Percentiles rank a stretch among this genome's conserved stretches.
Conservation (phyloP, 2,797 vertebrate species). For the Trachurus trachurus region DNA sequence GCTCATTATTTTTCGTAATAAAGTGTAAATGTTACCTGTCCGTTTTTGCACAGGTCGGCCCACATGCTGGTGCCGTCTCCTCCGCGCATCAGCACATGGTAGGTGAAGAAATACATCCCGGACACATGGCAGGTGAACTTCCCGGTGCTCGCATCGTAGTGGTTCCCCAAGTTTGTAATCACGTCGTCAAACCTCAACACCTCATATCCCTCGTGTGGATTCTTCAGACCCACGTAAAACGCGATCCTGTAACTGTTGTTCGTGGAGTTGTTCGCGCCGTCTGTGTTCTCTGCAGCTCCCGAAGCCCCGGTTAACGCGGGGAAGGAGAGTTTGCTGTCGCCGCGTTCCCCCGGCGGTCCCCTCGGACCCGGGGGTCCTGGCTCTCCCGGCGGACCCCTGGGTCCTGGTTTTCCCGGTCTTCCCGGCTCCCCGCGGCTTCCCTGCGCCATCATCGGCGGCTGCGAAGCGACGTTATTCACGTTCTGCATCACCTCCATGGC, state of each 20-base stretch:
- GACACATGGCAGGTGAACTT: conserved; percentile 97
- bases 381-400: conserved; percentile 90
- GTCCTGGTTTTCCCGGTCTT: conserved; percentile 91
- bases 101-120: conserved; percentile 97
- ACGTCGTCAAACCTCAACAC: conserved; percentile 97
- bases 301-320: conserved; percentile 78
- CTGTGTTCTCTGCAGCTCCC: conserved; percentile 80
- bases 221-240: conserved; percentile 96
- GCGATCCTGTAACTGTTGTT: conserved; percentile 88
- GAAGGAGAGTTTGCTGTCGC: conserved; percentile 83
- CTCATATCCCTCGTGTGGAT: conserved; percentile 96
- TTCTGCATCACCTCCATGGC: conserved; percentile 92
- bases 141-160: conserved; percentile 92
- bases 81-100: conserved; percentile 95
- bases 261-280: conserved; percentile 81
- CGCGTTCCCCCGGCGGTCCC: conserved; percentile 91
- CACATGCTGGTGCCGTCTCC: conserved; percentile 99
- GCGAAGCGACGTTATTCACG: conserved; percentile 87
- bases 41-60: conserved; percentile 98
- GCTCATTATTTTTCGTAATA: not conserved
- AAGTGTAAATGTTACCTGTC: conserved; percentile 85
- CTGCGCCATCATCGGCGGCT: conserved; percentile 87
- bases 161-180: conserved; percentile 95
- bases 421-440: conserved; percentile 93
- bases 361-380: conserved; percentile 91